Evolutionary conservation across 2,113 vertebrate genomes (phyloP), one percentile per base, ranked within the genome.

Genomic region (Neotragus moschatus): DNA sequence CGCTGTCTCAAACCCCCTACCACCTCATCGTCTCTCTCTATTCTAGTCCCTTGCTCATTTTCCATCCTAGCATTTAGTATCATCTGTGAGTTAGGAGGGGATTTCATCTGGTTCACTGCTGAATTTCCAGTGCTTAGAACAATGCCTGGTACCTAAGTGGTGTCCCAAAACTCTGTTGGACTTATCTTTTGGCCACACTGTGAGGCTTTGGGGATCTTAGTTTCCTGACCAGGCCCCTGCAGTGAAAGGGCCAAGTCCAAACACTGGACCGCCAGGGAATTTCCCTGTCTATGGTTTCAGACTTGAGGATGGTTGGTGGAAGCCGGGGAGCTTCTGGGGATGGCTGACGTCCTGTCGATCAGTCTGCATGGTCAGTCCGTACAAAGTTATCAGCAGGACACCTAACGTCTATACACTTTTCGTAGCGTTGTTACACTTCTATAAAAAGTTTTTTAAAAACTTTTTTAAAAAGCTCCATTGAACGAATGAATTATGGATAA

Each of bases 261-360:
- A 47, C 77, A 80, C 28, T 21, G 16, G 16, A 33, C 45, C 2
- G 1, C 9, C 77, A 80, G 45, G 28, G 30, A 12, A 80, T 6
- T 39, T 33, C 45, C 28, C 81, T 33, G 33, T 1, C 21, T 55
- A 61, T 30, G 47, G 60, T 17, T 63, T 45, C 43, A 55, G 55
- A 43, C 63, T 15, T 7, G 26, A 56, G 26, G 26, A 19, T 7
- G 47, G 30, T 21, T 55, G 63, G 17, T 19, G 19, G 26, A 55
- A 47, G 55, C 28, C 6, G 2, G 2, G 10, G 28, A 13, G n/a
- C 25, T 43, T 77, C 77, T 60, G 90, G 70, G 86, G 10, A 10
- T 6, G 6, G 7, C 43, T 28, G 39, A 26, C 0, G 9, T 45
- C 61, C 51, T 43, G 39, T n/a, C 6, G 6, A 1, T 10, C 6